Base-by-base conservation (phyloP, 2,113 vertebrate species). In the Rhipidura dahli region DNA sequence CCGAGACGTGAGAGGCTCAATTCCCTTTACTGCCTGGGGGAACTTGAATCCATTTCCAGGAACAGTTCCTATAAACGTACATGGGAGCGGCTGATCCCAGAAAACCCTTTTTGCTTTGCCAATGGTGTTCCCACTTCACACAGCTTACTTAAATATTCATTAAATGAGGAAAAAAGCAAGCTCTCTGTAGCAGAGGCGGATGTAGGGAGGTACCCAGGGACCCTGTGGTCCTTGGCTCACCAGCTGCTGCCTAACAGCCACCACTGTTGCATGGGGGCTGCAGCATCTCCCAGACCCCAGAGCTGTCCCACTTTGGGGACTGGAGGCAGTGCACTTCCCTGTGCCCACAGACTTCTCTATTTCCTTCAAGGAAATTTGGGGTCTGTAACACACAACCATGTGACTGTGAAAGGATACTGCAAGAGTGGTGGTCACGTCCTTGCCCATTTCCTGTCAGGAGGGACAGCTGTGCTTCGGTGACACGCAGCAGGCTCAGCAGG, bases 131-230 rank as follows among this genome's bases (percentile, higher is more conserved):
- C 95, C 92, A 66, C 82, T 94, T 94, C 2, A 4, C 79, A 90
- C 71, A 77, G 59, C 63, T 90, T 94, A 92, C 75, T 97, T 94
- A 95, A 97, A 93, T 96, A 96, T 96, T 94, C 92, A 95, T 97
- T 88, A 93, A 92, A 81, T 1, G 13, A 72, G 75, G 75, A 10
- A 33, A 63, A 79, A 93, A 72, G 24, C 2, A 4, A 90, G 20
- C 16, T 69, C 71, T 83, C n/a, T 80, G 66, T 76, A 50, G 33
- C 10, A n/a, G 78, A 82, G 61, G 40, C 0, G 2, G n/a, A 22
- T 77, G 83, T 17, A 70, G 75, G 88, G 75, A 19, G 2, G 56
- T 56, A 65, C 61, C 77, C 13, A 26, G 78, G 94, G 90, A 87
- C 33, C 65, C 64, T 26, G 26, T 45, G 84, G 85, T 90, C 73